Conservation (phyloP, 2,888 invertebrate species). For the Rambutsinella grinnellia region DNA sequence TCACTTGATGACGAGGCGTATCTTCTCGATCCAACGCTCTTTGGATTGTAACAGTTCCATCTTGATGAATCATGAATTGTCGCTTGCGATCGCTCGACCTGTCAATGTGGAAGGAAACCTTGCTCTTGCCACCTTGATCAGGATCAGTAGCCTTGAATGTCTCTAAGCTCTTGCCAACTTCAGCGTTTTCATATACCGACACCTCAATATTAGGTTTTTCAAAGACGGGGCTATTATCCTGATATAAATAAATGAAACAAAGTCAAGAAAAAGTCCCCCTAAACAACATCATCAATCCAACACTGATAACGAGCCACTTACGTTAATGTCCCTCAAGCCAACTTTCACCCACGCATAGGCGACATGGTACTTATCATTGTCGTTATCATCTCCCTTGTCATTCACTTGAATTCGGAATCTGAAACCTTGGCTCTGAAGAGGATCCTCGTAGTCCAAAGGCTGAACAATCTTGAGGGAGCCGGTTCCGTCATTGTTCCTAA, state of each 20-base stretch:
- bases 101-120: conserved; percentile 88
- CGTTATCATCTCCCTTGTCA: conserved; percentile 94
- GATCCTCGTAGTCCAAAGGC: conserved; percentile 94
- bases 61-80: conserved; percentile 94
- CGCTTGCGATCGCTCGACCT: conserved; percentile 91
- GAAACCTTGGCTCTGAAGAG: conserved; percentile 94
- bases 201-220: conserved; percentile 94
- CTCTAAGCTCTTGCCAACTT: conserved; percentile 90
- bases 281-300: not conserved
- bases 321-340: conserved; percentile 81
- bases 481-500: conserved; percentile 94
- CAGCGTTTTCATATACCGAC: conserved; percentile 91
- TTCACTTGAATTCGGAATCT: conserved; percentile 94
- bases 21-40: conserved; percentile 93
- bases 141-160: conserved; percentile 96
- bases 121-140: conserved; percentile 94
- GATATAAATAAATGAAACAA: too few relatives aligned
- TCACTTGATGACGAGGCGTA: conserved; percentile 94
- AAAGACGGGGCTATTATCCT: conserved; percentile 78
- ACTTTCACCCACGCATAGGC: conserved; percentile 97
- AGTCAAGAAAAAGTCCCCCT: not conserved
- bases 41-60: conserved; percentile 95
- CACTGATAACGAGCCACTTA: conserved; percentile 26
- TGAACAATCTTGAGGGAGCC: conserved; percentile 96
- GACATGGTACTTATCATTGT: conserved; percentile 97